These are phyloP conservation scores for Hymenopus coronatus DNA, from an alignment of 2,888 invertebrate genomes.

Conservation along the genomic window DNA sequence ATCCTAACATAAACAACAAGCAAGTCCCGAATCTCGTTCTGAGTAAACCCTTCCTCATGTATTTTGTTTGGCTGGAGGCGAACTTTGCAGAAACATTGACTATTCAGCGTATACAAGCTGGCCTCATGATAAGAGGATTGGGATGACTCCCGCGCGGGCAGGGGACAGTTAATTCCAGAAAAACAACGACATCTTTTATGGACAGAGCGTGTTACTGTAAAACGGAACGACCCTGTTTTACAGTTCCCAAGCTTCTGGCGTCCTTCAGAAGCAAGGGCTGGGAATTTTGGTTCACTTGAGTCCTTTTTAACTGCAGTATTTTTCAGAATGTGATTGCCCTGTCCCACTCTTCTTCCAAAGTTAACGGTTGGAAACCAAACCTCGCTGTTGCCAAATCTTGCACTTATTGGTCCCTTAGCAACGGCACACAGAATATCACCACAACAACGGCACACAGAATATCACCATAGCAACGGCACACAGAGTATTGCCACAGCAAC, in stretches of 20 bases:
- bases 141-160: not conserved
- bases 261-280: no score
- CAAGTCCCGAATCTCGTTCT: not conserved
- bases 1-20: not conserved
- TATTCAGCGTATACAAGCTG: not conserved
- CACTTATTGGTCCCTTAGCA: no score
- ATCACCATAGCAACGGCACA: no score
- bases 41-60: not conserved
- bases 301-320: no score
- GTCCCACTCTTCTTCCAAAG: no score
- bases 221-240: not conserved
- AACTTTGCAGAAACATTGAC: constrained; percentile 12
- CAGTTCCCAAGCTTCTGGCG: not conserved
- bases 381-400: no score
- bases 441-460: no score
- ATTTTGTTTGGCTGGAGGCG: not conserved
- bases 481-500: no score
- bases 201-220: not conserved
- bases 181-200: not conserved
- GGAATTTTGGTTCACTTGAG: no score
- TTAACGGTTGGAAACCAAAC: no score
- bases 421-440: no score
- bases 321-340: no score
- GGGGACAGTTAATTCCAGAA: not conserved
- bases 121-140: constrained; percentile 6